phyloP scores from a whole-genome alignment of 2,888 invertebrate species.

The Calephelis perditalis region DNA sequence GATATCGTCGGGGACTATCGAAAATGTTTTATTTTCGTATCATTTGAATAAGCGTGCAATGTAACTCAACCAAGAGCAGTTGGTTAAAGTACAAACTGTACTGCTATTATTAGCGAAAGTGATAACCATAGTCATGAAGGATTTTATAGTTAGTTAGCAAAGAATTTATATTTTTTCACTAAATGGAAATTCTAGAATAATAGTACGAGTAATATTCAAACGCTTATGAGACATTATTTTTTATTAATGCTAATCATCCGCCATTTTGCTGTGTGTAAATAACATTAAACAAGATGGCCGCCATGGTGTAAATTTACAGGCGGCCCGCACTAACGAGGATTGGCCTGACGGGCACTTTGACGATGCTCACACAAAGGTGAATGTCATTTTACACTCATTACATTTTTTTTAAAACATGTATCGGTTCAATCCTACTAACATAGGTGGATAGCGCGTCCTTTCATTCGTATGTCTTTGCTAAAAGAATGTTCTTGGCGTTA shows the following conservation, averaged over 20 bases:
- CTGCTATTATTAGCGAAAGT: too few species aligned
- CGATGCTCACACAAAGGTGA: slow-evolving; percentile 73
- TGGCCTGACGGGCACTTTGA: slow-evolving; percentile 67
- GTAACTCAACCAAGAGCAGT: too few species aligned
- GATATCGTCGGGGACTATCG: too few species aligned
- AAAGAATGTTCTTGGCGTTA: too few species aligned
- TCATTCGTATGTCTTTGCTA: background rate
- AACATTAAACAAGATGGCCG: slow-evolving; percentile 63
- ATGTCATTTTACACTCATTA: slow-evolving; percentile 39
- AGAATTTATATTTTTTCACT: too few species aligned
- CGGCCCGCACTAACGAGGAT: slow-evolving; percentile 63
- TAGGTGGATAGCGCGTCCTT: background rate
- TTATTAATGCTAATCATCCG: slow-evolving; percentile 34
- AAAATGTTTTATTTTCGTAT: too few species aligned
- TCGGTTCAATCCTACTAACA: slow-evolving; percentile 16
- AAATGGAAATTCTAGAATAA: background rate
- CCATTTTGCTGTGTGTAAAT: slow-evolving; percentile 62
- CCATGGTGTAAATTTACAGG: slow-evolving; percentile 57
- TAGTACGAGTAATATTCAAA: background rate
- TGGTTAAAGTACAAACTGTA: too few species aligned
- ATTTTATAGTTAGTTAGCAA: too few species aligned
- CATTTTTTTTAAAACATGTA: slow-evolving; percentile 20
- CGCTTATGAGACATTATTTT: slow-evolving; percentile 16
- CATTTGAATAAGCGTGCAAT: too few species aligned
- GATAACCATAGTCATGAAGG: too few species aligned